Conservation (phyloP, 1,140 invertebrate species). For the Epicauta chinensis region DNA sequence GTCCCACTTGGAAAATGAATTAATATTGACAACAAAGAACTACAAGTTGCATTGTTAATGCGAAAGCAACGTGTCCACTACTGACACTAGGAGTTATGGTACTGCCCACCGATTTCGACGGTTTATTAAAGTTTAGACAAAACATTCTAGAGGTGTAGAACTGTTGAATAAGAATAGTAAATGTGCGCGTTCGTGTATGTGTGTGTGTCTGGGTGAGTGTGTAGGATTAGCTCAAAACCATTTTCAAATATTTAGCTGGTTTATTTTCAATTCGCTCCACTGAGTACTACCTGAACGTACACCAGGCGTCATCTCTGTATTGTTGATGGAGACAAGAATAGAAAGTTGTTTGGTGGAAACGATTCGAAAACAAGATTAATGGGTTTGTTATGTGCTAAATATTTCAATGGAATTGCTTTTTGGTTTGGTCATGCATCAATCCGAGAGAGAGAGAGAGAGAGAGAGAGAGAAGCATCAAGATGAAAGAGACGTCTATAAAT, state of each 20-base stretch:
- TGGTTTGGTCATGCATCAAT: too few relatives aligned
- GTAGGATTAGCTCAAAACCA: not conserved
- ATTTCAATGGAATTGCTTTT: too few relatives aligned
- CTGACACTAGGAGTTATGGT: not conserved
- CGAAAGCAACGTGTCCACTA: not conserved
- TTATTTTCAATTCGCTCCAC: not conserved
- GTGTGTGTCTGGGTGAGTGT: not conserved
- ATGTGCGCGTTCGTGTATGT: not conserved
- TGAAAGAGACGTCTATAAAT: too few relatives aligned
- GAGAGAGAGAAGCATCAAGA: too few relatives aligned
- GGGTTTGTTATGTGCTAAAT: too few relatives aligned
- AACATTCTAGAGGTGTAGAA: constrained; percentile 5
- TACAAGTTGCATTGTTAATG: not conserved
- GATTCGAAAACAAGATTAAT: too few relatives aligned
- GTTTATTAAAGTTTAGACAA: constrained; percentile 1
- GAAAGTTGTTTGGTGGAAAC: constrained; percentile 5
- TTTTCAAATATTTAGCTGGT: not conserved
- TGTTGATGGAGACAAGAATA: constrained; percentile 1
- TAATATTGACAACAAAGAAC: too few relatives aligned
- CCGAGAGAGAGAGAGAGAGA: too few relatives aligned
- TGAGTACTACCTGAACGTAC: constrained; percentile 1
- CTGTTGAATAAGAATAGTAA: not conserved
- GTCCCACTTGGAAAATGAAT: too few relatives aligned
- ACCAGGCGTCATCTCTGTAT: constrained; percentile 1
- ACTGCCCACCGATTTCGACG: constrained; percentile 5